phyloP scores from a whole-genome alignment of 2,888 invertebrate genomes.

The Neuroscelio doddi region DNA sequence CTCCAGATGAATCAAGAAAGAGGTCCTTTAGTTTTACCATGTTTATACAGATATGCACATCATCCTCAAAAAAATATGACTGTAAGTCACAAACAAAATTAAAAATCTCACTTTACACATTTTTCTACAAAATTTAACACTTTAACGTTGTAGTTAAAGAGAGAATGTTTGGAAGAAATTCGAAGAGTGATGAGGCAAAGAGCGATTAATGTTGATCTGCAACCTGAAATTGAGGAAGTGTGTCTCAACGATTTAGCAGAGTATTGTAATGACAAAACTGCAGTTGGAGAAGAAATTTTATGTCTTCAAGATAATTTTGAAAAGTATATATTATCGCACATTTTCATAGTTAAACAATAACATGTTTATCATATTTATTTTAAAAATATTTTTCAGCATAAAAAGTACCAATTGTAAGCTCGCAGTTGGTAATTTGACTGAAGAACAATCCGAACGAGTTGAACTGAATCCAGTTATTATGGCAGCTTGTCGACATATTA shows the following conservation, averaged over 20 bases:
- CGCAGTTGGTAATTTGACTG: conserved; percentile 88
- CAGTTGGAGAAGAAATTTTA: conserved; percentile 91
- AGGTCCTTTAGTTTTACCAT: conserved; percentile 90
- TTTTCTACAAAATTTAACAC: background rate
- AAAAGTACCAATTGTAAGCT: conserved; percentile 79
- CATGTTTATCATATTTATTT: conserved; percentile 18
- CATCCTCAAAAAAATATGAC: conserved; percentile 68
- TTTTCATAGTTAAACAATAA: background rate
- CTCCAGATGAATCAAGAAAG: conserved; percentile 83
- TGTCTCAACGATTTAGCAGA: conserved; percentile 90
- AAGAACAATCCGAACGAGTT: conserved; percentile 89
- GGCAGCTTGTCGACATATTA: conserved; percentile 85
- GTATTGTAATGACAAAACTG: conserved; percentile 88
- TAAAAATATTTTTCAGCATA: conserved; percentile 58
- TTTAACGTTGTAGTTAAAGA: conserved; percentile 67
- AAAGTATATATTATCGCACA: conserved; percentile 55
- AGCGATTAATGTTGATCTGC: conserved; percentile 92
- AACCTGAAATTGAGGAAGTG: conserved; percentile 93
- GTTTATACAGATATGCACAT: conserved; percentile 82
- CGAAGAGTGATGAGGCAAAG: conserved; percentile 93
- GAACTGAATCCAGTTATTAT: conserved; percentile 92
- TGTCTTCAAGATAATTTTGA: conserved; percentile 92
- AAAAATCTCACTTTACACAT: too few relatives aligned
- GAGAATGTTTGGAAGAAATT: conserved; percentile 82
- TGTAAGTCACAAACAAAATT: conserved; percentile 47